A percentile compares a stretch with the other conserved stretches of the same genome.
phyloP scores from a whole-genome alignment of 2,888 invertebrate species.

The Tetragnatha montana region DNA sequence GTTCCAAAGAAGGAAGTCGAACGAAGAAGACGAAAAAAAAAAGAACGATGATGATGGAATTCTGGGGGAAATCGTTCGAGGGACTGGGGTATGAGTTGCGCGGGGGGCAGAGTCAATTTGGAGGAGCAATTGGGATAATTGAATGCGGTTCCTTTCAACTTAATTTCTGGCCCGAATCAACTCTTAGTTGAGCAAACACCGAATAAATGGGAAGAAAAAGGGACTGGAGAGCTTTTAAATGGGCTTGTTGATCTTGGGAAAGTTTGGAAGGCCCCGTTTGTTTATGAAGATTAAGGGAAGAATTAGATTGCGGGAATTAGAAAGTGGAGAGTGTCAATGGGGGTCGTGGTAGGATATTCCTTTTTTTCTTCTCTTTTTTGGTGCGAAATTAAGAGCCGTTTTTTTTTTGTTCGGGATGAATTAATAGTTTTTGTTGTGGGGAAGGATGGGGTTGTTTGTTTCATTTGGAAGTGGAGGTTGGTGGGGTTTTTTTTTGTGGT shows the following conservation, averaged over 20 bases:
- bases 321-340: background rate
- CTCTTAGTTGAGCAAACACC: conserved; percentile 41
- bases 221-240: conserved; percentile 16
- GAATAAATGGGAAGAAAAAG: conserved; percentile 27
- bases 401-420: background rate
- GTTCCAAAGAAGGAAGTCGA: background rate
- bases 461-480: background rate
- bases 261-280: conserved; percentile 3
- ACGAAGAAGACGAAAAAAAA: background rate
- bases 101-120: conserved; percentile 30
- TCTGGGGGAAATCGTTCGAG: conserved; percentile 30
- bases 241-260: conserved; percentile 28
- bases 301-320: background rate
- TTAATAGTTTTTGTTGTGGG: background rate
- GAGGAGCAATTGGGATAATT: conserved; percentile 49
- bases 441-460: background rate
- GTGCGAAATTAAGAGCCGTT: background rate
- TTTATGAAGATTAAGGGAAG: background rate
- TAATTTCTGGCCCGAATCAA: conserved; percentile 22
- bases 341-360: background rate
- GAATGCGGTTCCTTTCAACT: conserved; percentile 48
- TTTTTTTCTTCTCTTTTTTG: background rate
- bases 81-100: conserved; percentile 24
- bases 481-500: background rate
- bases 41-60: conserved; percentile 38